Evolutionary conservation across 2,888 invertebrate species (phyloP), one percentile per base, ranked within the genome.

Genomic region (Chalcosyrphus nemorum): DNA sequence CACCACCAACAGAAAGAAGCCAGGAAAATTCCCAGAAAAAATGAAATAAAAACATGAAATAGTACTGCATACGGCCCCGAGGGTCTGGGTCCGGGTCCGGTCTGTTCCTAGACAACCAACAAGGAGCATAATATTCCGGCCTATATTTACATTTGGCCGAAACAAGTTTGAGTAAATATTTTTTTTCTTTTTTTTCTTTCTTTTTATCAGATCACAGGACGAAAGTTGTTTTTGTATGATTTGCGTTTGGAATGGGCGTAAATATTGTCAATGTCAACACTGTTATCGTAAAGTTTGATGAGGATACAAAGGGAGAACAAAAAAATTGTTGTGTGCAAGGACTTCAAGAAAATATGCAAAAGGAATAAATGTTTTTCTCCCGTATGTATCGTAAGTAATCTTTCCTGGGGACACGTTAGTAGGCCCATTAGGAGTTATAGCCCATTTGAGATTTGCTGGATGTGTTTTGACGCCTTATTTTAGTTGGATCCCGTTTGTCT

Each of bases 211-310:
- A 54, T 77, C 59, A 47, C 17, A 52, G n/a, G 59, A 61, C 24
- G 32, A 54, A 71, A 68, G 61, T 61, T 80, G 59, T 59, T 78
- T 78, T 65, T 65, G 43, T 80, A 66, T 59, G 21, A 57, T 65
- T 71, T 57, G 38, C 29, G 7, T 3, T 13, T 7, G 35, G 6
- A 19, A 6, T 11, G 29, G 29, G 3, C 19, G 35, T 24, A 52
- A 52, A 41, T 56, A 56, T 68, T 68, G 50, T 38, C 52, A 45
- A 41, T 38, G 70, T 66, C 76, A 76, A 66, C 57, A 45, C 47
- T 71, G 57, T 65, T 71, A 71, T 76, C 70, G 45, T 65, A 76
- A 81, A 71, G 52, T 80, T 74, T 61, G 74, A 80, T 61, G 68
- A 54, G 74, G 47, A 61, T 68, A 54, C 66, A 47, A 4, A 47